phyloP scores from a whole-genome alignment of 1,140 invertebrate species.

The Metopolophium dirhodum region DNA sequence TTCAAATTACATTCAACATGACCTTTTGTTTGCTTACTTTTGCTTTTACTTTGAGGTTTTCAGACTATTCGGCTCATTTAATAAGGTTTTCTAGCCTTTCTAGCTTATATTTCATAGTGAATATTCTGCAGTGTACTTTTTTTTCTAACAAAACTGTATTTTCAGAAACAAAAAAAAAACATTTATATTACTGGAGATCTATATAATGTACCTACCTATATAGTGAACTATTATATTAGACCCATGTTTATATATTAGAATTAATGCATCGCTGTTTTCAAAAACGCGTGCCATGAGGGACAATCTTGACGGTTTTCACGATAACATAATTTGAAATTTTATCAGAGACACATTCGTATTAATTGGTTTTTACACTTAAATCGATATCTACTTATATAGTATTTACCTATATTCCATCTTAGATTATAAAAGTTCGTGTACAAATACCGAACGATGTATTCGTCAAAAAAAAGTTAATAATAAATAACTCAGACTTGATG shows the following conservation, averaged over 20 bases:
- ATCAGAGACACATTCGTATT: neutral
- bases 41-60: neutral
- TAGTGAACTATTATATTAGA: neutral
- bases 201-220: neutral
- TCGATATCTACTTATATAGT: neutral
- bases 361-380: neutral
- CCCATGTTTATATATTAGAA: neutral
- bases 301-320: neutral
- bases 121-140: no score
- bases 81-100: neutral
- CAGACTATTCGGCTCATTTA: neutral
- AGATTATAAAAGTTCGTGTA: neutral
- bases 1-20: neutral
- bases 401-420: neutral
- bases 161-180: neutral
- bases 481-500: no score
- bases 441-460: neutral
- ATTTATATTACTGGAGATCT: neutral
- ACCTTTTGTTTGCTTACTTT: neutral
- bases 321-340: neutral
- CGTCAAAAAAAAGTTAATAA: no score
- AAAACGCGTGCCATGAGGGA: neutral
- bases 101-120: neutral
- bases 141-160: neutral
- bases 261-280: neutral